phyloP scores from a whole-genome alignment of 2,797 vertebrate genomes.

The Pteropus rufus region DNA sequence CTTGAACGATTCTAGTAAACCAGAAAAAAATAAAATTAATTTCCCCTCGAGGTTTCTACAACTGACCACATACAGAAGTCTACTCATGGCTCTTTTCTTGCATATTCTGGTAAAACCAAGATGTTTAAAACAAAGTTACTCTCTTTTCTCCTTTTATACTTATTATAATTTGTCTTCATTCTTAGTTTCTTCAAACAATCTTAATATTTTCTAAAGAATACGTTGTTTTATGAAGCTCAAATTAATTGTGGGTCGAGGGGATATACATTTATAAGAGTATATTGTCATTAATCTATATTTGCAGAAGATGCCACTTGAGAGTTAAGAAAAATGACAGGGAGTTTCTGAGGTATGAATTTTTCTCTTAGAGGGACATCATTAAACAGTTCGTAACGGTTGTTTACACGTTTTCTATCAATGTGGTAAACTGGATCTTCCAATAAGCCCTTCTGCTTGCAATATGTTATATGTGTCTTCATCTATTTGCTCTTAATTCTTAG shows the following conservation, averaged over 20 bases:
- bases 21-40: background rate
- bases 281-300: background rate
- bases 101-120: background rate
- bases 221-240: background rate
- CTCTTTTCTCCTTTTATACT: background rate
- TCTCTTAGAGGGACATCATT: background rate
- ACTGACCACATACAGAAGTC: background rate
- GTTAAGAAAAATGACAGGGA: background rate
- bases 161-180: background rate
- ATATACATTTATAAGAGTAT: background rate
- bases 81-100: background rate
- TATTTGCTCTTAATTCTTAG: background rate
- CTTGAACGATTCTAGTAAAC: background rate
- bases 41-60: background rate
- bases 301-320: background rate
- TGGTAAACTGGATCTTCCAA: background rate
- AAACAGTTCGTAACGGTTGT: background rate
- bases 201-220: background rate
- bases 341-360: background rate
- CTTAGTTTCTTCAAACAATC: background rate
- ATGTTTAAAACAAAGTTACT: background rate
- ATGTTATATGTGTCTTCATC: background rate
- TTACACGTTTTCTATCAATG: background rate
- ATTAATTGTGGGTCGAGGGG: background rate
- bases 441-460: background rate